Evolutionary conservation across 2,888 invertebrate genomes (phyloP), one percentile per base, ranked within the genome.

Genomic region (Tanypteryx hageni): DNA sequence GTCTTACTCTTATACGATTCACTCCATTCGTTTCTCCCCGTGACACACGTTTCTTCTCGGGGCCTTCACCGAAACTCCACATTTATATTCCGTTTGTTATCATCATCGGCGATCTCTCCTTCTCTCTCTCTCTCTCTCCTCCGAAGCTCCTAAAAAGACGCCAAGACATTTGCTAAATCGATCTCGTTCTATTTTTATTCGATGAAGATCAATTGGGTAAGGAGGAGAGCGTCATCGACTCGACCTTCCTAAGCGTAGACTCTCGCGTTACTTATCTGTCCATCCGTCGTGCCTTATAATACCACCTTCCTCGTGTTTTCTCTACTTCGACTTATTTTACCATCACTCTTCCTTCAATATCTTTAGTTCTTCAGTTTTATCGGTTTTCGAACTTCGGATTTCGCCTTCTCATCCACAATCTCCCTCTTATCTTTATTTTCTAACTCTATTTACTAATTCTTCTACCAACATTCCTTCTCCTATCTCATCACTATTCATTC

Each of bases 61-160:
- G n/a, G 8, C 76, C 76, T 76, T 76, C 76, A 76, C 13, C 76
- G 76, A 22, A 22, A 44, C 22, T 22, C 13, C 10, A 76, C 76
- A 76, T 76, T 76, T 27, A 76, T 76, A 76, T 76, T 76, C 76
- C 22, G 7, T 68, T 64, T n/a, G 64, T 68, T 68, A 76, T 76
- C 76, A 27, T 11, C 76, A 27, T 22, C n/a, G n/a, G 22, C 76
- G 22, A 44, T 44, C 44, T 44, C 44, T 44, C 44, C 5, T 5
- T 44, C 44, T 44, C 44, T 44, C 44, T 44, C 44, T 44, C 44
- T 44, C 3, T 44, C 10, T 76, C 76, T 76, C 22, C 76, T 76
- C 11, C 22, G 76, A 76, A 14, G 27, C 64, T 64, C 0, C 64
- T 64, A 18, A 16, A 76, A 76, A 76, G 27, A 76, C 9, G 27